Evolutionary conservation across 1,140 invertebrate genomes (phyloP), one percentile per base, ranked within the genome.

Genomic region (Apocrypta bakeri): DNA sequence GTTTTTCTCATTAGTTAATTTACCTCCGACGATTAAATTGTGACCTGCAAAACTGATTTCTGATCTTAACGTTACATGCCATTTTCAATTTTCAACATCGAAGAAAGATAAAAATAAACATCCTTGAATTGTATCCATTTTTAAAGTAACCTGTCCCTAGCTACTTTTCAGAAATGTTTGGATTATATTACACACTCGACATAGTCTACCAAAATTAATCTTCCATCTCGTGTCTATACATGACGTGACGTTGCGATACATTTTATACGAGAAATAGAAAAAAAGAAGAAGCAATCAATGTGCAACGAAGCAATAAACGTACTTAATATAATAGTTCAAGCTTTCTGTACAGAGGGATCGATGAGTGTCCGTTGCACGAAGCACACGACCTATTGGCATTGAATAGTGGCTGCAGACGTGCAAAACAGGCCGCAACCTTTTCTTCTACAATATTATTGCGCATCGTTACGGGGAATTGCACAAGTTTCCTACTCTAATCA

Each of bases 301-400:
- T 42, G 14, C 40, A 1, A 42, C 2, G 40, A 42, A 48, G 42
- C 42, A 48, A 48, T 48, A 17, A 48, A 48, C 14, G 42, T 17
- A 48, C 21, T 48, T 48, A 48, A 48, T 48, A 48, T n/a, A n/a
- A 48, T 17, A 48, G 42, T 48, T 48, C 9, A 17, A 3, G 21
- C 12, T 48, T 48, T 17, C 42, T 9, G 40, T 42, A 42, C 40
- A 9, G 40, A 42, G 40, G 61, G 69, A 71, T 71, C 33, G 24
- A 42, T 56, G 72, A 21, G 40, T 12, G 72, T 21, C 24, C 12
- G 29, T 2, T 29, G 27, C 37, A 48, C 75, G 76, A 29, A 63
- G 48, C 79, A 80, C 84, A n/a, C n/a, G 84, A 77, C 72, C 84
- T 81, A 83, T 84, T 83, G 85, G 85, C 85, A 81, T 85, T 82